These are phyloP conservation scores for Gonatopus flavifemur DNA, from an alignment of 1,140 invertebrate species.

Conservation along the genomic window DNA sequence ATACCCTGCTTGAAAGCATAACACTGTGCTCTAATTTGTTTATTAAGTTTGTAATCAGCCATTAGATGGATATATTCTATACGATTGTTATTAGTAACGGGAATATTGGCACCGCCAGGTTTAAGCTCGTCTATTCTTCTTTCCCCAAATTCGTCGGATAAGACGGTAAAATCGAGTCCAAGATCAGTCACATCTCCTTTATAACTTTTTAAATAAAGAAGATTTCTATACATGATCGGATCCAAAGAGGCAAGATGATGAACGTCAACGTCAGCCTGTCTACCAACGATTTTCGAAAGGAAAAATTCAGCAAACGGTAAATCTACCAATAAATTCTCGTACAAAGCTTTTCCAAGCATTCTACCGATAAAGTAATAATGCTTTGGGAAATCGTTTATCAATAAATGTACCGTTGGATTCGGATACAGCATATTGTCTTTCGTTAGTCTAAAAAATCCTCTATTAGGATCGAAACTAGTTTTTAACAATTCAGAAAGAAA, in stretches of 20 bases:
- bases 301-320: conserved; percentile 93
- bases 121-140: conserved; percentile 89
- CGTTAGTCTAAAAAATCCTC: conserved; percentile 91
- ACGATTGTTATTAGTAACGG: conserved; percentile 87
- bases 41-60: conserved; percentile 94
- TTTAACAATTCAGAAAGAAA: conserved; percentile 89
- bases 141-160: conserved; percentile 88
- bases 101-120: conserved; percentile 83
- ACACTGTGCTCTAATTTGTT: conserved; percentile 86
- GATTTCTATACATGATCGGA: conserved; percentile 87
- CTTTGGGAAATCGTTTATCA: conserved; percentile 81
- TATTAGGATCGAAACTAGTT: conserved; percentile 95
- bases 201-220: conserved; percentile 85
- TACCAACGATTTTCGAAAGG: conserved; percentile 80
- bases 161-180: conserved; percentile 91
- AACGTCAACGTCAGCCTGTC: conserved; percentile 83
- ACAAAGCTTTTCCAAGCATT: conserved; percentile 93
- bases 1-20: conserved; percentile 83
- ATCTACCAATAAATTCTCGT: conserved; percentile 93
- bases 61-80: conserved; percentile 97
- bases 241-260: conserved; percentile 93
- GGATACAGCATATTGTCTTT: conserved; percentile 93
- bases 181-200: conserved; percentile 77
- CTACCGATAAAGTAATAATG: conserved; percentile 97
- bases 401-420: conserved; percentile 84